Percentiles rank a stretch among this genome's conserved stretches.
Conservation (phyloP, 53 echinoderm and acorn worm species). For the Holothuria scabra region DNA sequence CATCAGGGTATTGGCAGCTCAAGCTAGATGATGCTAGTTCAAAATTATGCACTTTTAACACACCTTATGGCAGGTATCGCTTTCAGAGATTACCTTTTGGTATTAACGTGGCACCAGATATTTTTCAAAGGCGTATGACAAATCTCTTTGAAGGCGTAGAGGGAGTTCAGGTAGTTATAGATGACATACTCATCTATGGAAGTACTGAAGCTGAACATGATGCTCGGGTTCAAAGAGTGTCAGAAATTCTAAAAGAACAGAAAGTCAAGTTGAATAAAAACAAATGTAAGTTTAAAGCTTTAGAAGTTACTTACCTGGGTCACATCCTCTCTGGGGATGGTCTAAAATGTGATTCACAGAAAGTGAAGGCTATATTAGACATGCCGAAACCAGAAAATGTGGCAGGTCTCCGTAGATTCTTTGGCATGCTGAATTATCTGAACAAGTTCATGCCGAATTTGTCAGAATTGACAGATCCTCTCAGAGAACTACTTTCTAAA, state of each 20-base stretch:
- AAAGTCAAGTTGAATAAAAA: conserved; percentile 27
- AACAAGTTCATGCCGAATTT: too few relatives aligned
- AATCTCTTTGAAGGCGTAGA: conserved; percentile 41
- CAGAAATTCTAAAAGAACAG: neutral
- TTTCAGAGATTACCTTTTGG: conserved; percentile 55
- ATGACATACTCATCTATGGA: conserved; percentile 28
- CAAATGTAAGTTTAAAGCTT: conserved; percentile 32
- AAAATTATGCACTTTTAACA: conserved; percentile 56
- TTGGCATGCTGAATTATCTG: too few relatives aligned
- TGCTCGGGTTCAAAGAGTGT: conserved; percentile 4
- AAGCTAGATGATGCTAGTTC: conserved; percentile 41
- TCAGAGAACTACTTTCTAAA: too few relatives aligned
- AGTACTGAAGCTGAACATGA: conserved; percentile 5
- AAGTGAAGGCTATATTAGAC: conserved; percentile 30
- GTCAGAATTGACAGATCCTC: too few relatives aligned
- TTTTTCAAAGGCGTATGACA: conserved; percentile 39
- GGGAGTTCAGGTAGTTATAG: conserved; percentile 34
- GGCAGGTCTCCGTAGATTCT: too few relatives aligned
- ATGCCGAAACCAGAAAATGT: conserved; percentile 31
- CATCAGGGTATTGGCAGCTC: conserved; percentile 59
- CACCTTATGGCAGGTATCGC: conserved; percentile 54
- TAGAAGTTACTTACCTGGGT: conserved; percentile 38
- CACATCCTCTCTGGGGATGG: conserved; percentile 21
- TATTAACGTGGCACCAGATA: conserved; percentile 55
- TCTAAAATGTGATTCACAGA: conserved; percentile 39